Evolutionary conservation across 1,140 invertebrate genomes (phyloP), one percentile per base, ranked within the genome.

Genomic region (Adelges cooleyi): DNA sequence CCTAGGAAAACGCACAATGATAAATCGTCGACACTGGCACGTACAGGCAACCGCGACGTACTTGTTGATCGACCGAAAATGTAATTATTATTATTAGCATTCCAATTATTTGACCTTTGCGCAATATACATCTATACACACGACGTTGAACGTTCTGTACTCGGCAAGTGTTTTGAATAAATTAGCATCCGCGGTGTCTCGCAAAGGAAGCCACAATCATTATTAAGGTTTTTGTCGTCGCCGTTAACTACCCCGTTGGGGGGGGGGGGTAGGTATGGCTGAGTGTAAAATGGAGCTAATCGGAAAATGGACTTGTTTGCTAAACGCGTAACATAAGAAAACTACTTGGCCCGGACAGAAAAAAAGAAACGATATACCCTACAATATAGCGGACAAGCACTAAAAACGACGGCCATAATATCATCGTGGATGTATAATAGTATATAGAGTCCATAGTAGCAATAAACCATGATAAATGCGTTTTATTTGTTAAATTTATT

Each of bases 401-500:
- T 54, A n/a, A 38, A 27, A 33, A 33, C 29, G 29, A 33, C 11
- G 29, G n/a, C n/a, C 29, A 11, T 33, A 6, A 6, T 33, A 33
- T 5, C 5, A 33, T 33, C 11, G 22, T 46, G 13, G 18, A 25
- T 25, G 18, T 50, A 51, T 51, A 25, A 25, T 51, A 20, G 17
- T 36, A 33, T 36, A 51, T 27, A 51, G 9, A 10, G 9, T 53
- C 20, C 20, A 17, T 23, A 38, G 23, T 38, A 18, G 52, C 38
- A 54, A 54, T 54, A 54, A 42, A 54, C 40, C 20, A 54, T 54
- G 40, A 54, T 54, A 54, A 59, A 44, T 44, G 40, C 40, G 40
- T 59, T 59, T 59, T 44, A 59, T 44, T 59, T 44, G 20, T 25
- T 44, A 25, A 44, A 59, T 44, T n/a, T 59, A 59, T 46, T 27